Conservation (phyloP, 2,888 invertebrate genomes). For the Acanthosepion lycidas region DNA sequence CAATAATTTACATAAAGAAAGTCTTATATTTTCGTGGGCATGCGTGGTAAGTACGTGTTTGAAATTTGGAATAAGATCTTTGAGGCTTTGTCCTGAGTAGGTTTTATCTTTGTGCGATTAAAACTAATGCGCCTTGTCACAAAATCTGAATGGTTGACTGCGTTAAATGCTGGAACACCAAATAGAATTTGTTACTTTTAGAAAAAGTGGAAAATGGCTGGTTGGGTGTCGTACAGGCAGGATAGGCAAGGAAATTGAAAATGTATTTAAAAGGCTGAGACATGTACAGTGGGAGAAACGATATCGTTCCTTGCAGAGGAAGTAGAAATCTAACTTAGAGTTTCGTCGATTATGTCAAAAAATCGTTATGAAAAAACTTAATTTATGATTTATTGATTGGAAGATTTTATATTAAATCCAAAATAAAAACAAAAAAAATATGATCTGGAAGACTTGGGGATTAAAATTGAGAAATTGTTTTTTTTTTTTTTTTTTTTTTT, state of each 20-base stretch:
- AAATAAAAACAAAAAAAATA: background rate
- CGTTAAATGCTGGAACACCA: no score
- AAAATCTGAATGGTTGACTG: no score
- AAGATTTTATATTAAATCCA: background rate
- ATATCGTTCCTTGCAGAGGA: background rate
- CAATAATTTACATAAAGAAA: background rate
- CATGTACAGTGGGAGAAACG: background rate
- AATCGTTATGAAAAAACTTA: background rate
- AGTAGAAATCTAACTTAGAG: background rate
- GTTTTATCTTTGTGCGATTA: background rate
- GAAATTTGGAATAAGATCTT: background rate
- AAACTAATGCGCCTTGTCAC: background rate
- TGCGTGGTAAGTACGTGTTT: background rate
- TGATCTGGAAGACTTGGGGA: background rate
- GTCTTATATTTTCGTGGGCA: background rate
- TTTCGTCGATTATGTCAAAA: background rate
- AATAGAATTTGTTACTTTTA: background rate
- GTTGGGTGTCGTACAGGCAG: background rate
- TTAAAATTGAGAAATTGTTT: background rate
- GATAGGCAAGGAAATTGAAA: background rate
- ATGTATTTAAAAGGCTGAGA: no score
- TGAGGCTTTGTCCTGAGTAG: background rate
- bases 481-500: no score
- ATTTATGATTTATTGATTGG: background rate
- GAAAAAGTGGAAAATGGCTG: background rate